Base-by-base conservation (phyloP, 2,113 vertebrate genomes). In the Hymenochirus boettgeri region DNA sequence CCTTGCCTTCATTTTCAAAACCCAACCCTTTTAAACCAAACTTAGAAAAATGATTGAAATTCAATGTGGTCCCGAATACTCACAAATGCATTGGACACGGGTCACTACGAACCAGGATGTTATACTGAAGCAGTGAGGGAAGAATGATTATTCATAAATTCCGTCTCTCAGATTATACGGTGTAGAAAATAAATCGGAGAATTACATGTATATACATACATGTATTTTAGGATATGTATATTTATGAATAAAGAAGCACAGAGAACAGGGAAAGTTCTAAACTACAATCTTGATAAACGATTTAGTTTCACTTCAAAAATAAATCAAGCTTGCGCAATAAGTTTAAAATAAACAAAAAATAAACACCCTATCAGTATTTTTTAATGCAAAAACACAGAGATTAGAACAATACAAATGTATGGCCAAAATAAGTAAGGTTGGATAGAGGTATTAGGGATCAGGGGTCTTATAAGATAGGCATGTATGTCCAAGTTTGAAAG, bases 101-200 rank as follows among this genome's bases (percentile, higher is more conserved):
- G 67, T 71, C 79, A 76, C 65, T 76, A 78, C 76, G 46, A 35
- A 62, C 79, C 63, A 47, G 74, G 75, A 76, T 75, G 71, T 71
- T 80, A 82, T 79, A 78, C 81, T 81, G 83, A 82, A 79, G 81
- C 75, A 45, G 76, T 67, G 71, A 79, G 76, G 74, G 71, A 71
- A 55, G 57, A 57, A 79, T 87, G 83, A 86, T 88, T 79, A 88
- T 87, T 85, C 80, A 88, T 84, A 52, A 29, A 48, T 57, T 26
- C 72, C 83, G 86, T 84, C 85, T 85, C 80, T 83, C 73, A 76
- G 80, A 88, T 86, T 86, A 86, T 76, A 80, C 77, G 79, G 78
- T 83, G 83, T 76, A 76, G 65, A 82, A n/a, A 83, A 84, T 80
- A 83, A 86, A 86, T 77, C 79, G 65, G 75, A 78, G 75, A 72